Evolutionary conservation across 2,113 vertebrate species (phyloP).

Genomic region (Tenebrosternarchus preto): DNA sequence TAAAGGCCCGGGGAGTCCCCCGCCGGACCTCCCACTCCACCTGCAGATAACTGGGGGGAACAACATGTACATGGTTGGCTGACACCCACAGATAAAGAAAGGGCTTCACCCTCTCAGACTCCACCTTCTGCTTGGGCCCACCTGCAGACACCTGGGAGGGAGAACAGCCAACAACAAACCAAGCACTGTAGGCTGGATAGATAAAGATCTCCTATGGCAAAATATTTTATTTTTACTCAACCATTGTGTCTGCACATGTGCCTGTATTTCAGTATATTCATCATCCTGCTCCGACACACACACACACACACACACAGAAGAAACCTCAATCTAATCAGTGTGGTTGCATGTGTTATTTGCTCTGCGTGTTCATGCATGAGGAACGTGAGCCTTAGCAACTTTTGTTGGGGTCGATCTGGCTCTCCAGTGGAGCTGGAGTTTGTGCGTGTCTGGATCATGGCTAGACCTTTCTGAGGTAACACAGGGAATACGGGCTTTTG

Average conservation of each 20-base stretch:
- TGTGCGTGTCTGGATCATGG: too few relatives aligned
- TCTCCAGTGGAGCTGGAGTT: neutral
- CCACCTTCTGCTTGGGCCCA: too few relatives aligned
- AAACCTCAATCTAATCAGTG: neutral
- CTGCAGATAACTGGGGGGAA: conserved; percentile 84
- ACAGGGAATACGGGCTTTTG: neutral
- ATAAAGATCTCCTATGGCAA: too few relatives aligned
- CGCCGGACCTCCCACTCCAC: conserved; percentile 88
- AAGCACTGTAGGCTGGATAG: too few relatives aligned
- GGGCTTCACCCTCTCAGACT: too few relatives aligned
- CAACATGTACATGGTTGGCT: neutral
- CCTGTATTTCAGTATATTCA: neutral
- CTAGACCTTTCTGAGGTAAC: neutral
- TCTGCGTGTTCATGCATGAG: neutral
- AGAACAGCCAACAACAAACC: too few relatives aligned
- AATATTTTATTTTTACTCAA: neutral
- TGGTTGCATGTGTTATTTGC: too few relatives aligned
- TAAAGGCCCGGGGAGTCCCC: conserved; percentile 77
- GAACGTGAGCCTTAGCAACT: neutral
- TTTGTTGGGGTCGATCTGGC: neutral
- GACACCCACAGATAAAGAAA: neutral
- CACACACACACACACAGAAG: neutral
- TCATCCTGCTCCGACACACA: neutral
- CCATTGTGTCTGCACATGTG: neutral
- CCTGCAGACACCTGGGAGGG: too few relatives aligned